Evolutionary conservation across 2,113 vertebrate genomes (phyloP).

Genomic region (Megalops atlanticus): DNA sequence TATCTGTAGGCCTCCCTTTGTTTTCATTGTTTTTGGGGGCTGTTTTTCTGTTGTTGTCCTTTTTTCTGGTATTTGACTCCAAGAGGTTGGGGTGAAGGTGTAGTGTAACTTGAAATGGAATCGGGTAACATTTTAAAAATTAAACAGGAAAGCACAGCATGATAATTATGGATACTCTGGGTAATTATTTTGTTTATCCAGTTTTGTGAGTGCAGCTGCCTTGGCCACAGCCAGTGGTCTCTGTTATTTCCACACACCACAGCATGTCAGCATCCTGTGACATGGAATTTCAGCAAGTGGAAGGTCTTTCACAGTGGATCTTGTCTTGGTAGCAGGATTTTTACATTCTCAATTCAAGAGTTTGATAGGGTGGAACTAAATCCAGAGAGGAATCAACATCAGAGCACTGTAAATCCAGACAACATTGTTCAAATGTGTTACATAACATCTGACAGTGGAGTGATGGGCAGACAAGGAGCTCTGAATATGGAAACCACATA

Average conservation of each 20-base stretch:
- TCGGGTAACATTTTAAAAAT: not conserved
- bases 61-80: conserved; percentile 1
- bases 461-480: not conserved
- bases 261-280: conserved; percentile 48
- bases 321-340: not conserved
- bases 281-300: not conserved
- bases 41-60: too few species aligned
- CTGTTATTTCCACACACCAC: conserved; percentile 26
- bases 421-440: not conserved
- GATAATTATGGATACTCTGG: not conserved
- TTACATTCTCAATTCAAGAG: not conserved
- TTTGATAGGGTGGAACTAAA: not conserved
- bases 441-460: not conserved
- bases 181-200: not conserved
- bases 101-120: not conserved
- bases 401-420: not conserved
- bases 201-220: not conserved
- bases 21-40: not conserved
- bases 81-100: not conserved
- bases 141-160: not conserved
- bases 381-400: not conserved
- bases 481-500: not conserved
- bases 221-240: conserved; percentile 32
- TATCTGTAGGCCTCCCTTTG: not conserved
- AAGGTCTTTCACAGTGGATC: not conserved